Base-by-base conservation (phyloP, 2,888 invertebrate genomes). In the Pristionchus exspectatus region DNA sequence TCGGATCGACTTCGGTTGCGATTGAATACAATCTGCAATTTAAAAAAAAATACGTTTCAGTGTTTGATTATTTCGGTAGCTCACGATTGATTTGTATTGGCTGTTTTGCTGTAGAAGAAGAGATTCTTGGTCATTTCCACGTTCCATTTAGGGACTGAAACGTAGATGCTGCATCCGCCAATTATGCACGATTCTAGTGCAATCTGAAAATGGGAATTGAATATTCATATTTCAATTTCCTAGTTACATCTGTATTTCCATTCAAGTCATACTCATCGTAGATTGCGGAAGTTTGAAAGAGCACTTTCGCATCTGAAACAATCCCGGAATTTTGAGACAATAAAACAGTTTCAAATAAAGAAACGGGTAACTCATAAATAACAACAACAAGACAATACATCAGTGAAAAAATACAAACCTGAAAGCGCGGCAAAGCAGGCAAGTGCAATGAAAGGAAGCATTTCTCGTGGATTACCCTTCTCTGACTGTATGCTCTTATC, bases 391-490 rank as follows among this genome's bases (percentile, higher is more conserved):
- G 44, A 44, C 9, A 44, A 44, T 9, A 50, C 44, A 50, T 10
- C 44, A 50, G 9, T 10, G 21, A 21, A 10, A 63, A 63, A 24
- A 30, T 18, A 33, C 69, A 30, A 72, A 72, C 69, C 69, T 72
- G 69, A 27, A 30, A 4, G 7, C 9, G 33, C 16, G 30, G 16
- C 33, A 30, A 72, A 72, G 14, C 14, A 72, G 69, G 33, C 16
- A 12, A 72, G 33, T 93, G 96, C 69, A 33, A 72, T 2, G 18
- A 72, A 72, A 72, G 33, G 30, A 33, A 72, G 96, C 96, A 98
- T 99, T 90, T 97, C 96, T 96, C 98, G 69, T 30, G 30, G 27
- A 27, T 83, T 83, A 27, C 2, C 44, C 56, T 27, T 44, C 56
- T 83, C 83, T 83, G 83, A 30, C 83, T 77, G 77, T 77, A 14